Evolutionary conservation across 1,140 invertebrate genomes (phyloP).

Genomic region (Drosophila malerkotliana): DNA sequence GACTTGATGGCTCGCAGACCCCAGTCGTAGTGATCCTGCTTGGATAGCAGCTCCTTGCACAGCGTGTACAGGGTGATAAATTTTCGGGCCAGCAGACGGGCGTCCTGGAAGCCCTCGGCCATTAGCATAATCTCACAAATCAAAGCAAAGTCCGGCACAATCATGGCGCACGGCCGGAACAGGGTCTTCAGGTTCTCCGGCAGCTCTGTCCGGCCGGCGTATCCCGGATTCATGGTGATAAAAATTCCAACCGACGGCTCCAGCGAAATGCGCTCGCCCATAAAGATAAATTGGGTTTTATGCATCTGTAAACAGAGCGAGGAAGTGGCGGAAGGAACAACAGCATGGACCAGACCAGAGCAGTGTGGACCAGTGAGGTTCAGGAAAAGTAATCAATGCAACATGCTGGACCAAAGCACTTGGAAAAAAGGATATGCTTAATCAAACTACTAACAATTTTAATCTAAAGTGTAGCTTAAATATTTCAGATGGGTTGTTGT

Average conservation of each 20-base stretch:
- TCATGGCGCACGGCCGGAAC: constrained; percentile 93
- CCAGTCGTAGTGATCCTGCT: constrained; percentile 96
- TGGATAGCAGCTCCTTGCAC: constrained; percentile 91
- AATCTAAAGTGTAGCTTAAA: neutral
- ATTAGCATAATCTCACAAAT: constrained; percentile 96
- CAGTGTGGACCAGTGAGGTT: constrained; percentile 6
- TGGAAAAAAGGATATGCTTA: neutral
- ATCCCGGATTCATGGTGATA: constrained; percentile 97
- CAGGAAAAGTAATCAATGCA: constrained; percentile 77
- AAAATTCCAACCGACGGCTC: constrained; percentile 94
- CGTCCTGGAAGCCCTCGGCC: constrained; percentile 93
- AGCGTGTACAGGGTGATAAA: constrained; percentile 93
- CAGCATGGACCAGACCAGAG: constrained; percentile 4
- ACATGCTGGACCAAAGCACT: constrained; percentile 28
- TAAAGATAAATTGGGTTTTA: constrained; percentile 86
- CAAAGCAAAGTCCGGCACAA: constrained; percentile 93
- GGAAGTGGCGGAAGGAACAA: constrained; percentile 5
- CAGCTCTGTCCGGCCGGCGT: constrained; percentile 87
- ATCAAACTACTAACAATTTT: neutral
- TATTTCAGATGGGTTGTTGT: neutral
- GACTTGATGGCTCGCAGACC: constrained; percentile 93
- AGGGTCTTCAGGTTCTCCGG: constrained; percentile 80
- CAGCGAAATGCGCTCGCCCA: constrained; percentile 91
- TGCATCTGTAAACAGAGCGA: constrained; percentile 74
- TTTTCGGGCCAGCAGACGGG: constrained; percentile 90